phyloP scores from a whole-genome alignment of 2,888 invertebrate species.

The Tyria jacobaeae region DNA sequence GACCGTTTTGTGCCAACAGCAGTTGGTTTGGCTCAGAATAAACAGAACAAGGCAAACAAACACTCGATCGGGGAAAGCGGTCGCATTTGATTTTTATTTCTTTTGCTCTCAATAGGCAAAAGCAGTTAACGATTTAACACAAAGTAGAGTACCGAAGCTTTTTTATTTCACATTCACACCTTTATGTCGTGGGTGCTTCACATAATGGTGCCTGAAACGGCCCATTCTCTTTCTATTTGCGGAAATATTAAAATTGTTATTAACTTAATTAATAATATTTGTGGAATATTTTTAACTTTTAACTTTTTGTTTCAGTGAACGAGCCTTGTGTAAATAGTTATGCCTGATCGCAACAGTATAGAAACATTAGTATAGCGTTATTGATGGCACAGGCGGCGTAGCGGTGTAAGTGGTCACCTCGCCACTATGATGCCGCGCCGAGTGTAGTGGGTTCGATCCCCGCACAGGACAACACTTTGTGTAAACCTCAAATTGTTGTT shows the following conservation, averaged over 20 bases:
- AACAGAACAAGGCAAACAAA: constrained; percentile 79
- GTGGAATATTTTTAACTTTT: no score
- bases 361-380: no score
- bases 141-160: constrained; percentile 47
- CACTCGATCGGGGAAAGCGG: constrained; percentile 72
- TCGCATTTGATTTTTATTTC: constrained; percentile 65
- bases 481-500: no score
- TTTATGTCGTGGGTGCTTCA: constrained; percentile 42
- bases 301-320: no score
- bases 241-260: constrained; percentile 25
- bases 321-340: no score
- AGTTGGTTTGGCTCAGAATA: constrained; percentile 81
- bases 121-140: constrained; percentile 58
- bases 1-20: constrained; percentile 70
- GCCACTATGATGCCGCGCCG: no score
- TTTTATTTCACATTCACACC: no score
- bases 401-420: no score
- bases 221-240: constrained; percentile 35
- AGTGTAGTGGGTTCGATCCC: no score
- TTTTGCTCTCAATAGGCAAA: constrained; percentile 48
- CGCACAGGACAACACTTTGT: no score
- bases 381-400: no score
- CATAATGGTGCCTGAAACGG: constrained; percentile 37
- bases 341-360: no score
- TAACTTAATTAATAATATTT: constrained; percentile 18